Percentiles rank a stretch among this genome's conserved stretches.
phyloP scores from a whole-genome alignment of 2,888 invertebrate species.

The Andrena dorsata region DNA sequence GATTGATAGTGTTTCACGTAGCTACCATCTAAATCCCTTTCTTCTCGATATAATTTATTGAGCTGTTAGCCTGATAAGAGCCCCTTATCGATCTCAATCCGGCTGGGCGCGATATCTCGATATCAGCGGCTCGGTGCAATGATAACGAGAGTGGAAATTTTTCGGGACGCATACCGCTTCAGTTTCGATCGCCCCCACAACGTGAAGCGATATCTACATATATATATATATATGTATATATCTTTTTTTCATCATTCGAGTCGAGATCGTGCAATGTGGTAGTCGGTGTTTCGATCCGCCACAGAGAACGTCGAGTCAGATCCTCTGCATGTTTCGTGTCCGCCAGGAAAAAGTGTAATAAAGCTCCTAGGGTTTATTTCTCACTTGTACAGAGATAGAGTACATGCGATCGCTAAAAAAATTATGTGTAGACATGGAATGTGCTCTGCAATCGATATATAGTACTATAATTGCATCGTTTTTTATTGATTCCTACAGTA shows the following conservation, averaged over 20 bases:
- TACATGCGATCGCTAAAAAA: not conserved
- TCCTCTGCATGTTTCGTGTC: conserved; percentile 1
- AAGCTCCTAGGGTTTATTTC: not conserved
- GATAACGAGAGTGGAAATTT: conserved; percentile 65
- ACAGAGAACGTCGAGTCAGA: conserved; percentile 12
- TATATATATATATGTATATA: too few species aligned
- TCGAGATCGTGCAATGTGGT: not conserved
- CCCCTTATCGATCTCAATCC: conserved; percentile 61
- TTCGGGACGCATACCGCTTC: conserved; percentile 4
- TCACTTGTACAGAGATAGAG: not conserved
- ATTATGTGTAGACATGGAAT: not conserved
- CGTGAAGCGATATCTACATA: too few species aligned
- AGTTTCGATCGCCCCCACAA: too few species aligned
- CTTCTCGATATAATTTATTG: conserved; percentile 59
- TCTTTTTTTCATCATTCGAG: not conserved
- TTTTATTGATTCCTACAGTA: too few species aligned
- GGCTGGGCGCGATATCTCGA: conserved; percentile 18
- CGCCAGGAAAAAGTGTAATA: not conserved
- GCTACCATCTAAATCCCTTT: conserved; percentile 41
- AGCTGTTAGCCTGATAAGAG: conserved; percentile 49
- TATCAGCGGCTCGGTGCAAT: conserved; percentile 20
- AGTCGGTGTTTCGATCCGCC: conserved; percentile 4
- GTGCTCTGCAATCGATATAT: too few species aligned
- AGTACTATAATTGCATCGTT: not conserved
- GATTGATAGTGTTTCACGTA: conserved; percentile 44